Base-by-base conservation (phyloP, 2,888 invertebrate species). In the Philonicus albiceps region DNA sequence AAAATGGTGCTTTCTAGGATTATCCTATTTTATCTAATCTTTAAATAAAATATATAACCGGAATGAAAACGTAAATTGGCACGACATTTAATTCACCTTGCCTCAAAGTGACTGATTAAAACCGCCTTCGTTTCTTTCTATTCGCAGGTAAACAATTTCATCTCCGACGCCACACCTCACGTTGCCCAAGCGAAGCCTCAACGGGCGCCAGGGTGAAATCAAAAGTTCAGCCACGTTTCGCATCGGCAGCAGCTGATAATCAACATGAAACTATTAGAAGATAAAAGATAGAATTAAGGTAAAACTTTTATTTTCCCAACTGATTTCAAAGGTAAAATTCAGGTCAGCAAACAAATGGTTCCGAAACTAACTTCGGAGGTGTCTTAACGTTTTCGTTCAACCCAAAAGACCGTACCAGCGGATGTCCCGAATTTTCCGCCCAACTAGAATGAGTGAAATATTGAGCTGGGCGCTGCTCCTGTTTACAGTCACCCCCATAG, bases 261-360 rank as follows among this genome's bases (percentile, higher is more conserved):
- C 64, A 64, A 64, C 64, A 64, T 64, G 64, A 64, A 64, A 64
- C 64, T 64, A 64, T 64, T 64, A 64, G 64, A 64, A 64, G 64
- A 64, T 64, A 64, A 64, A 64, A 64, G 74, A 37, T 74, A 34
- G 74, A 74, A 74, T 74, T 74, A 37, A 74, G 74, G 74, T 74
- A 37, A 37, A 37, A 74, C 74, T 74, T 74, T 74, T 74, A 64
- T 64, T 22, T 74, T 34, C 37, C 31, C 74, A 74, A 74, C 74
- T 30, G 74, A 74, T 74, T 74, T 74, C 37, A 34, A 74, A 34
- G 34, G 74, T 31, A 37, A 74, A 31, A 74, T 74, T 37, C 74
- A 74, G 74, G 74, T 74, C 74, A 74, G 74, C 74, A 74, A 74
- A 74, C 74, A 74, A 74, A 74, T 74, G 74, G 37, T 74, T 37